These are phyloP conservation scores for Meandrusa payeni DNA, from an alignment of 2,888 invertebrate species.

Conservation along the genomic window DNA sequence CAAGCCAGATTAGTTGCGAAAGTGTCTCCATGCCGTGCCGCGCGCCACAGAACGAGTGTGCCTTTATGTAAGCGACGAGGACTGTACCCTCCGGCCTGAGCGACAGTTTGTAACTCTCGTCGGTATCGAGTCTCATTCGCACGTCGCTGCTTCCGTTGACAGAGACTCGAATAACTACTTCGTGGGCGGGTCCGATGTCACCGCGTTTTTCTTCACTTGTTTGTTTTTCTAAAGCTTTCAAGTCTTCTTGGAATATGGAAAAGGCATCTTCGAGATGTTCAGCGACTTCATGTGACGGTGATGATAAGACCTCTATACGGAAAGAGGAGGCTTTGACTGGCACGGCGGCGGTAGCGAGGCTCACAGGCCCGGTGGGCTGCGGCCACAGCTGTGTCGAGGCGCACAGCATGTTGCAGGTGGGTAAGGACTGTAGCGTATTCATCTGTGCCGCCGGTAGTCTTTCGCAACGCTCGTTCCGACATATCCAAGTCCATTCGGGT, in stretches of 20 bases:
- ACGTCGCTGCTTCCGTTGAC: constrained; percentile 78
- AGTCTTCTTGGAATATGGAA: constrained; percentile 70
- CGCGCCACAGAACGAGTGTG: constrained; percentile 87
- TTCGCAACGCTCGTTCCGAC: constrained; percentile 86
- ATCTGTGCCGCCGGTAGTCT: constrained; percentile 67
- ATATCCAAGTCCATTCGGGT: constrained; percentile 89
- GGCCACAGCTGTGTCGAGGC: constrained; percentile 90
- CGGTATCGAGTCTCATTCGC: constrained; percentile 83
- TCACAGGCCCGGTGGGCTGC: constrained; percentile 86
- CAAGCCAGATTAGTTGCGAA: constrained; percentile 90
- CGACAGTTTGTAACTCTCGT: constrained; percentile 87
- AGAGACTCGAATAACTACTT: constrained; percentile 71
- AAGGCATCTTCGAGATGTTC: constrained; percentile 74
- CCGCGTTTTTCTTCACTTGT: constrained; percentile 40
- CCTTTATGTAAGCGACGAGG: constrained; percentile 82
- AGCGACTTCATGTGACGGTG: constrained; percentile 57
- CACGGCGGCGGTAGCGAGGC: constrained; percentile 83
- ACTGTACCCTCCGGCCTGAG: constrained; percentile 70
- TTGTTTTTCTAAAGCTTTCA: constrained; percentile 66
- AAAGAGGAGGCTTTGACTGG: constrained; percentile 79
- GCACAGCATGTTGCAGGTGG: constrained; percentile 90
- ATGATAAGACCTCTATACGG: constrained; percentile 58
- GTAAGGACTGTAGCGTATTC: constrained; percentile 79
- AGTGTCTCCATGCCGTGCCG: constrained; percentile 89
- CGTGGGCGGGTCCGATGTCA: constrained; percentile 58